phyloP scores from a whole-genome alignment of 2,113 vertebrate genomes.

The Equus przewalskii region DNA sequence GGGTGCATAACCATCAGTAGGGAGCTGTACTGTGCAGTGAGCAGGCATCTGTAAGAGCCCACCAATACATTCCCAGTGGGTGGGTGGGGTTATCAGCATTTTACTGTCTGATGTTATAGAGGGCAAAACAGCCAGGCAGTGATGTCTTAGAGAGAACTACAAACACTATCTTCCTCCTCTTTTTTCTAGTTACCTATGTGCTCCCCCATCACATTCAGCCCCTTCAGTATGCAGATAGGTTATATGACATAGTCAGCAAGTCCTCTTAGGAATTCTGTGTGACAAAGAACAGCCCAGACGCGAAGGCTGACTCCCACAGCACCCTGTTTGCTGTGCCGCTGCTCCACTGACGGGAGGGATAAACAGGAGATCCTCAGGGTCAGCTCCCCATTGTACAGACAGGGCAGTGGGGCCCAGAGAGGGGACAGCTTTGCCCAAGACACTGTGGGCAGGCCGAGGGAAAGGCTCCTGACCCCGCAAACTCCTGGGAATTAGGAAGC shows the following conservation, averaged over 20 bases:
- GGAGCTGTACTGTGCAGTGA: neutral
- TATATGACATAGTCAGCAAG: neutral
- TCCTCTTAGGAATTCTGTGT: neutral
- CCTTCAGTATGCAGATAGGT: neutral
- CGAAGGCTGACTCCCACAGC: neutral
- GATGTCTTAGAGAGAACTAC: neutral
- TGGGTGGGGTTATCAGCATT: neutral
- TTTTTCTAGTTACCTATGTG: neutral
- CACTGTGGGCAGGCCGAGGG: neutral
- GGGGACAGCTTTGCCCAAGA: neutral
- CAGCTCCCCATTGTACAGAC: neutral
- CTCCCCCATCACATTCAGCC: neutral
- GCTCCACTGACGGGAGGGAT: neutral
- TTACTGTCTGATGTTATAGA: neutral
- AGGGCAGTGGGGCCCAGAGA: neutral
- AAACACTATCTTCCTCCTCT: neutral
- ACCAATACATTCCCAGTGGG: neutral
- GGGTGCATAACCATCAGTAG: neutral
- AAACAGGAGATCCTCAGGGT: neutral
- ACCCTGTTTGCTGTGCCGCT: neutral
- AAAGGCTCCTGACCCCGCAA: neutral
- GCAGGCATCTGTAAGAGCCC: neutral
- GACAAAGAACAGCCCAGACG: neutral
- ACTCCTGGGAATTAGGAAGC: neutral
- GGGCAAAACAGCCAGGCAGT: neutral